Base-by-base conservation (phyloP, 2,797 vertebrate species). In the Linurgus olivaceus region DNA sequence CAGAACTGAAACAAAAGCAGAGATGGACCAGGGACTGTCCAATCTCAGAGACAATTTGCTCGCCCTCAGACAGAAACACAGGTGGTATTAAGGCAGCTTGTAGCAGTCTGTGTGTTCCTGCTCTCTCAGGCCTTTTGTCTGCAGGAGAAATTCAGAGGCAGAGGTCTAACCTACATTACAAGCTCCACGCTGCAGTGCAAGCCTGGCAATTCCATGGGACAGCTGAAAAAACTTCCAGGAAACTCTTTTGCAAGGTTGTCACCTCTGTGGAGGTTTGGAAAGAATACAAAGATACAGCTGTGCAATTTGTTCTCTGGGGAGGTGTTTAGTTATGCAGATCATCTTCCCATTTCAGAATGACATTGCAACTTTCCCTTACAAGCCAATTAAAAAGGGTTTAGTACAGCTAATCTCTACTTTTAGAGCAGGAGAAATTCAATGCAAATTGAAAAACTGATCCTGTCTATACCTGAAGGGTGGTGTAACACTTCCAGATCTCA, bases 321-420 rank as follows among this genome's bases (percentile, higher is more conserved):
- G 61, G 31, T 26, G 28, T 83, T 81, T 13, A 48, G 59, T 54
- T 88, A 87, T 10, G 31, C 89, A 90, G 90, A 78, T 35, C n/a
- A 86, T 55, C 80, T 79, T 78, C 65, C 89, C 57, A 26, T 65
- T 47, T 67, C 78, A 82, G 37, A 66, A 37, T 4, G 48, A 88
- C 80, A 55, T n/a, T 94, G 84, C 88, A 45, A 85, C 79, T 82
- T 94, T 84, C 89, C 86, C 74, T 80, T 55, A 33, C 0, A 62
- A 82, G 82, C 66, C 81, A 90, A 85, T 94, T 79, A 44, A 38
- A 70, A 76, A 75, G 76, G 87, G 26, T 79, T 95, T 52, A 72
- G 50, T 63, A 80, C 14, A 51, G 76, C 52, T 88, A 70, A 74
- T 40, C 44, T 82, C 93, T 76, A 44, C 72, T 67, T 80, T 48